A percentile compares a stretch with the other conserved stretches of the same genome.
Evolutionary conservation across 2,888 invertebrate genomes (phyloP).

Genomic region (Hemithea aestivaria): DNA sequence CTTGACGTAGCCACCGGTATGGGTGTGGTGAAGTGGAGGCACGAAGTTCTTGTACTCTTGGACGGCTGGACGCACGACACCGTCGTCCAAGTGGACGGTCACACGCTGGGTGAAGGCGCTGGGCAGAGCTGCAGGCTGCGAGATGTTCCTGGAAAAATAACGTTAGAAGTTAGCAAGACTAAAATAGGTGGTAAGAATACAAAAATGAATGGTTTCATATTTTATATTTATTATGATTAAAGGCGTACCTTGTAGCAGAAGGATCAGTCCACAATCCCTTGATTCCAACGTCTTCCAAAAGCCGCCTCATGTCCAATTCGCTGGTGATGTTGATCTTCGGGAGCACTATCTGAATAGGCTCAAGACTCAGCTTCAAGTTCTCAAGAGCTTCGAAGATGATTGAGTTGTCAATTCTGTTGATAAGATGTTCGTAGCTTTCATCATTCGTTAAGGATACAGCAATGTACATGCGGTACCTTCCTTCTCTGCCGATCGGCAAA

Average conservation of each 20-base stretch:
- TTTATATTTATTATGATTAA: no score
- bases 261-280: constrained; percentile 28
- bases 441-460: constrained; percentile 20
- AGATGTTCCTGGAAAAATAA: no score
- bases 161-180: no score
- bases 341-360: constrained; percentile 28
- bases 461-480: constrained; percentile 35
- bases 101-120: no score
- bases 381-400: constrained; percentile 15
- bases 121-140: no score
- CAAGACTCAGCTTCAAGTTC: constrained; percentile 12
- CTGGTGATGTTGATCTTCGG: constrained; percentile 26
- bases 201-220: no score
- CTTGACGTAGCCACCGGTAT: no score
- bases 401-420: constrained; percentile 23
- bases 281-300: constrained; percentile 28
- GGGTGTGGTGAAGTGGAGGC: no score
- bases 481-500: constrained; percentile 35
- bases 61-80: no score
- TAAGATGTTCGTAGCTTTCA: constrained; percentile 1
- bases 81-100: no score
- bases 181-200: no score
- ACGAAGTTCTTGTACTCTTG: no score
- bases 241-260: constrained; percentile 23
- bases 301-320: constrained; percentile 24